These are phyloP conservation scores for Cavia porcellus DNA, from an alignment of 2,113 vertebrate species.

Conservation along the genomic window DNA sequence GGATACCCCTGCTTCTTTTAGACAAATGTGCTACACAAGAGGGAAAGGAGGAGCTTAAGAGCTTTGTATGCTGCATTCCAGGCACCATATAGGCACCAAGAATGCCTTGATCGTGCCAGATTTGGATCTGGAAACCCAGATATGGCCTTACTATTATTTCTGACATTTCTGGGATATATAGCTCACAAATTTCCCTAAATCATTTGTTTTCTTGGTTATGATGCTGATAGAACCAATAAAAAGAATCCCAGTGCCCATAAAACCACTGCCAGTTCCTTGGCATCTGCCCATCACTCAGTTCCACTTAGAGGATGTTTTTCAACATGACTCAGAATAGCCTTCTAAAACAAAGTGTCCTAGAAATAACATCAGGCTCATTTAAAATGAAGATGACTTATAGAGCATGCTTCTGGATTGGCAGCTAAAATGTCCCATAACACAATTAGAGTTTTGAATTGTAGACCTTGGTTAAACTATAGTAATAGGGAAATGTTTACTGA, in stretches of 20 bases:
- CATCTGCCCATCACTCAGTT: not conserved
- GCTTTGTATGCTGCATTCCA: not conserved
- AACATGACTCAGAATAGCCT: slow-evolving; percentile 45
- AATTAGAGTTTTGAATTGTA: slow-evolving; percentile 55
- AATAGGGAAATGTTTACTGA: slow-evolving; percentile 1
- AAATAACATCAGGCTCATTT: slow-evolving; percentile 52
- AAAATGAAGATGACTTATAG: slow-evolving; percentile 36
- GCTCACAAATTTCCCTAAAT: not conserved
- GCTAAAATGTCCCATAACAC: slow-evolving; percentile 37
- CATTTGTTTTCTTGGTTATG: not conserved
- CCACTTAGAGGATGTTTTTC: slow-evolving; percentile 54
- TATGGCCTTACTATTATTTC: not conserved
- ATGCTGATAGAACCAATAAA: slow-evolving; percentile 25
- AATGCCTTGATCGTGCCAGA: not conserved
- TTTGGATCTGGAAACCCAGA: not conserved
- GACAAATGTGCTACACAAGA: not conserved
- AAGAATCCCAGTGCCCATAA: not conserved
- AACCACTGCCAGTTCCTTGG: slow-evolving; percentile 14
- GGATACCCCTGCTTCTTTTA: not conserved
- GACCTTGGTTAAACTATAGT: slow-evolving; percentile 34
- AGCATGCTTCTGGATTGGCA: slow-evolving; percentile 36
- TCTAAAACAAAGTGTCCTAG: slow-evolving; percentile 28
- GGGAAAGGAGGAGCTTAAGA: not conserved
- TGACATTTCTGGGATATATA: not conserved
- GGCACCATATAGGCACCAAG: not conserved